phyloP scores from a whole-genome alignment of 2,113 vertebrate species.

The Motacilla tschutschensis region DNA sequence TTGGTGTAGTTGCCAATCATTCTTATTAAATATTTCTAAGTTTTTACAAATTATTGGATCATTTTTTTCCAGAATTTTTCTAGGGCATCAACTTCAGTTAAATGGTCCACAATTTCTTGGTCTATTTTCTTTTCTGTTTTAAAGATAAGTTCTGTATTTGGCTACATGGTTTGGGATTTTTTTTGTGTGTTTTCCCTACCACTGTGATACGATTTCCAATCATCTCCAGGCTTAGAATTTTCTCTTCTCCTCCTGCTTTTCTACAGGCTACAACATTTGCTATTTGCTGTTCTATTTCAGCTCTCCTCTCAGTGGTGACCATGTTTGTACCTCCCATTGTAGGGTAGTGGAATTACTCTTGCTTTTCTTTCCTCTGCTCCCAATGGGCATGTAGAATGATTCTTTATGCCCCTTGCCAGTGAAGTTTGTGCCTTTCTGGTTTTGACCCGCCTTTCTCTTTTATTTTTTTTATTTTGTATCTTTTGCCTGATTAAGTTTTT shows the following conservation, averaged over 20 bases:
- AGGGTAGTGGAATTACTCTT: not conserved
- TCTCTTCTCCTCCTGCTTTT: not conserved
- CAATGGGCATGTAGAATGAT: not conserved
- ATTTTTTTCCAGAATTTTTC: not conserved
- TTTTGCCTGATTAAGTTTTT: not conserved
- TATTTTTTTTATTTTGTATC: not conserved
- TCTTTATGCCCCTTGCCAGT: not conserved
- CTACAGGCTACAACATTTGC: not conserved
- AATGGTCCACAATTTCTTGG: not conserved
- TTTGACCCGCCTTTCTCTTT: not conserved
- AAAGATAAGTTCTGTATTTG: not conserved
- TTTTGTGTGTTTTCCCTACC: not conserved
- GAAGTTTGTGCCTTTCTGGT: not conserved
- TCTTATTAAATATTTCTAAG: not conserved
- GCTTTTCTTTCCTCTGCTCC: not conserved
- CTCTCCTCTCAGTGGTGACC: not conserved
- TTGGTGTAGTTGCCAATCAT: not conserved
- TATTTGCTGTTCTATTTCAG: not conserved
- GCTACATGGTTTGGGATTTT: not conserved
- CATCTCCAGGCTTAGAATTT: not conserved
- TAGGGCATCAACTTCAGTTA: not conserved
- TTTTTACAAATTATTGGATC: not conserved
- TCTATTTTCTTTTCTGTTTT: not conserved
- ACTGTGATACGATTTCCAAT: not conserved
- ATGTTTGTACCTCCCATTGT: not conserved